These are phyloP conservation scores for Xiphydria camelus DNA, from an alignment of 2,888 invertebrate species.

Conservation along the genomic window DNA sequence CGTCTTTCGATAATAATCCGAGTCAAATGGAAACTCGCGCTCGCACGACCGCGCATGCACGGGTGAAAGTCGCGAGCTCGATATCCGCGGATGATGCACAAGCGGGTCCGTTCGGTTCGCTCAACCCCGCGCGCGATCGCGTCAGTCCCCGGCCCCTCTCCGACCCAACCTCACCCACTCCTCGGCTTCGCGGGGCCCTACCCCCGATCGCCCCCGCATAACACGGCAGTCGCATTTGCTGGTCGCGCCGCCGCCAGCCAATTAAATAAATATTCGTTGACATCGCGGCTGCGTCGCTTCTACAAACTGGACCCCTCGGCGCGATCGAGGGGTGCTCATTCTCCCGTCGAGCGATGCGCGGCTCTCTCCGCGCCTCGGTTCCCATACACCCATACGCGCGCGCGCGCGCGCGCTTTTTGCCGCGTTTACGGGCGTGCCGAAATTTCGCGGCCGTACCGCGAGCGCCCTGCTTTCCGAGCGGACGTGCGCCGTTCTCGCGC, in stretches of 20 bases:
- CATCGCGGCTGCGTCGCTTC: slow-evolving; percentile 53
- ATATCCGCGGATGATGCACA: too few species aligned
- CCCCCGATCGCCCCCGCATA: slow-evolving; percentile 51
- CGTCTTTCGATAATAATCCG: too few species aligned
- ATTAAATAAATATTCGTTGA: slow-evolving; percentile 57
- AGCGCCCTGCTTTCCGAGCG: too few species aligned
- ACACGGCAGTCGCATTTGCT: slow-evolving; percentile 48
- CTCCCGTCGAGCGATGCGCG: slow-evolving; percentile 33
- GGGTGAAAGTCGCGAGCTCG: too few species aligned
- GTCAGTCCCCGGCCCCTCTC: slow-evolving; percentile 5
- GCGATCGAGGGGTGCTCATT: slow-evolving; percentile 38
- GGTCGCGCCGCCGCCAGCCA: slow-evolving; percentile 48
- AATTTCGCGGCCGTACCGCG: too few species aligned
- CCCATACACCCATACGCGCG: too few species aligned
- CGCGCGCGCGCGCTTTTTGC: too few species aligned
- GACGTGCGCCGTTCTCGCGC: neutral
- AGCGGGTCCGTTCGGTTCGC: too few species aligned
- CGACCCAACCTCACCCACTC: slow-evolving; percentile 9
- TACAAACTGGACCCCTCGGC: slow-evolving; percentile 50
- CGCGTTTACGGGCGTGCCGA: neutral
- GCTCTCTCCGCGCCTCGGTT: too few species aligned
- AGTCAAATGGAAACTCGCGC: too few species aligned
- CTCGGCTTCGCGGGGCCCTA: neutral
- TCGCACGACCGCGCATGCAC: too few species aligned
- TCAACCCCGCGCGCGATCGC: slow-evolving; percentile 3